These are phyloP conservation scores for Oxygymnocypris stewartii DNA, from an alignment of 2,113 vertebrate genomes.

Conservation along the genomic window DNA sequence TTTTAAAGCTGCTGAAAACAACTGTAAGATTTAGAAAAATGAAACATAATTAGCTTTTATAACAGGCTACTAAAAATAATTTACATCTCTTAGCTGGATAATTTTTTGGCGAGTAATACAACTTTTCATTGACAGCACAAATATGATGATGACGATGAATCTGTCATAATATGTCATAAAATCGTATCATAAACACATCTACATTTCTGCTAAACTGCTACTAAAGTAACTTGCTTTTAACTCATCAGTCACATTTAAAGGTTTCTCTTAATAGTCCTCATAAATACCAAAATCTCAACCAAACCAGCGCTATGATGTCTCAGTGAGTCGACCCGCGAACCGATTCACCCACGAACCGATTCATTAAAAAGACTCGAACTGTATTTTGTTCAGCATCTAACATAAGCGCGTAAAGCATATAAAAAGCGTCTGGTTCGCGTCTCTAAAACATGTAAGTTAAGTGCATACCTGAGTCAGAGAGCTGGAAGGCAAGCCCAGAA, in stretches of 20 bases:
- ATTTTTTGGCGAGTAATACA: background rate
- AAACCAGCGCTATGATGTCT: background rate
- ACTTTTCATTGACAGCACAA: background rate
- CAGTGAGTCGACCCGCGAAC: background rate
- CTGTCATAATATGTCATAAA: background rate
- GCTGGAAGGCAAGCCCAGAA: slow-evolving; percentile 62
- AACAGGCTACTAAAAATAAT: background rate
- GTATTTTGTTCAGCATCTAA: background rate
- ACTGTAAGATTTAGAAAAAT: background rate
- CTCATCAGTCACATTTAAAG: background rate
- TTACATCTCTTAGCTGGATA: background rate
- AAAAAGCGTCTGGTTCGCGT: background rate
- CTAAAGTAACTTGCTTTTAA: background rate
- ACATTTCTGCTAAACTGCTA: background rate
- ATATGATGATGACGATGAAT: background rate
- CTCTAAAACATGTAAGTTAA: background rate
- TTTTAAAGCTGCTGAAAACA: too few relatives aligned
- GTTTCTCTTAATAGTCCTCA: background rate
- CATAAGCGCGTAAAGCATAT: background rate
- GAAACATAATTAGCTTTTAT: background rate
- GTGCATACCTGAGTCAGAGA: slow-evolving; percentile 69
- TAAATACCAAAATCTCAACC: background rate
- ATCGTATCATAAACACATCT: background rate
- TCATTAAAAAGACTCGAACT: background rate
- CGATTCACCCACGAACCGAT: background rate